Evolutionary conservation across 2,113 vertebrate genomes (phyloP).

Genomic region (Otis tarda): DNA sequence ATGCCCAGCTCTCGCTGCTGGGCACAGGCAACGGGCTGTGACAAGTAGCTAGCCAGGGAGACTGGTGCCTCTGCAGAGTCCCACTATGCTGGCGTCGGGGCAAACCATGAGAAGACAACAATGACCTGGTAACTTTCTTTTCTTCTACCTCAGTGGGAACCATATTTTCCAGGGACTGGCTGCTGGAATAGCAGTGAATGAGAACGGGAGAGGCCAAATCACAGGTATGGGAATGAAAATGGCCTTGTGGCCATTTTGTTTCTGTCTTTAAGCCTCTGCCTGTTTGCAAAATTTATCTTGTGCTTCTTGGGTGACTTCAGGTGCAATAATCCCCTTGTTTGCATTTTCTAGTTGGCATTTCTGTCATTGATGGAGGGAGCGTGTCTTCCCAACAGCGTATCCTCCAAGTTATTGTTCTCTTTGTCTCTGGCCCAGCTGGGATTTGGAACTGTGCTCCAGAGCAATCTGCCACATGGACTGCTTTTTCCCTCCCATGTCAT

Average conservation of each 20-base stretch:
- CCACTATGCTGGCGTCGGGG: accelerated
- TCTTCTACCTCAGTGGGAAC: constrained; percentile 80
- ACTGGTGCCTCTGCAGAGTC: not conserved
- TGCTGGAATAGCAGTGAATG: constrained; percentile 91
- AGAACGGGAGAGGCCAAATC: constrained; percentile 90
- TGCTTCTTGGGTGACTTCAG: not conserved
- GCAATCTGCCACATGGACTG: not conserved
- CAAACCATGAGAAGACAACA: not conserved
- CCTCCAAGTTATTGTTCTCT: not conserved
- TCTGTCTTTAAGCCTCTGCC: not conserved
- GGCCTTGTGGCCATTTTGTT: accelerated
- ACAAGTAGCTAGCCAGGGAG: not conserved
- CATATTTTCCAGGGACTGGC: constrained; percentile 92
- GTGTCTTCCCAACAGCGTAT: accelerated
- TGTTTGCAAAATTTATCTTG: not conserved
- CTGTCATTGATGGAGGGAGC: not conserved
- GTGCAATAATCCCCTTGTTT: not conserved
- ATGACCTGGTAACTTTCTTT: not conserved
- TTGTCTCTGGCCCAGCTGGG: not conserved
- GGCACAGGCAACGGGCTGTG: no score
- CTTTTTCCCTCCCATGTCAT: not conserved
- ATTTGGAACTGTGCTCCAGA: not conserved
- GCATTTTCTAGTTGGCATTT: not conserved
- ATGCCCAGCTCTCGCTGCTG: not conserved
- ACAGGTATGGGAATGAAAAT: constrained; percentile 74